Base-by-base conservation (phyloP, 2,888 invertebrate genomes). In the Tuberolachnus salignus region DNA sequence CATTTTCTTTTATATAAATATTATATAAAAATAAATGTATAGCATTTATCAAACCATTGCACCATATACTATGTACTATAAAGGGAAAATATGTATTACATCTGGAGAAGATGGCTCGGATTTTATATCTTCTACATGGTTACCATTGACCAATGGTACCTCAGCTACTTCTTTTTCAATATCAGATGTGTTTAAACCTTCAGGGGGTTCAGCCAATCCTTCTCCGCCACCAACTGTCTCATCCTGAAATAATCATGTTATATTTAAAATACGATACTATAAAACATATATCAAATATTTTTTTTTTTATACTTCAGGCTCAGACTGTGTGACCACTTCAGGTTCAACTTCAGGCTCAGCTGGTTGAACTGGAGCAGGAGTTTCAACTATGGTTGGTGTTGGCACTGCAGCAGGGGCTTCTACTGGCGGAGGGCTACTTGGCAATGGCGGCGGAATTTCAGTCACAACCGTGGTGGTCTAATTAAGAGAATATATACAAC, bases 371-470 rank as follows among this genome's bases (percentile, higher is more conserved):
- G 59, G 69, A 59, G 67, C 67, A 49, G 59, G 78, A 59, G 78
- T 78, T 78, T 78, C 78, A 69, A 78, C 51, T 21, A 67, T 67
- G 11, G 59, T 82, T 19, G 83, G 82, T 46, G 83, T 82, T 81
- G 83, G 82, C 72, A 82, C 34, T 66, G 82, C 44, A 21, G 16
- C 82, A 19, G 83, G 82, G 23, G 82, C 81, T 80, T 83, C 82
- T 81, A 82, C 83, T 51, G 83, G 83, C 80, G 83, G 83, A 61
- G 83, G 84, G 81, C 83, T 83, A 81, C 83, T 83, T 59, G 83
- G 83, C 67, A 83, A 81, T 44, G 83, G 83, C 80, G 83, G 82
- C 63, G 82, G 82, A 72, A 81, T 59, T 83, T 84, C 82, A 83
- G 83, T n/a, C 0, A 59, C 57, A 49, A 19, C 26, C 3, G 75